Evolutionary conservation across 2,113 vertebrate species (phyloP).

Genomic region (Ceuthmochares aereus): DNA sequence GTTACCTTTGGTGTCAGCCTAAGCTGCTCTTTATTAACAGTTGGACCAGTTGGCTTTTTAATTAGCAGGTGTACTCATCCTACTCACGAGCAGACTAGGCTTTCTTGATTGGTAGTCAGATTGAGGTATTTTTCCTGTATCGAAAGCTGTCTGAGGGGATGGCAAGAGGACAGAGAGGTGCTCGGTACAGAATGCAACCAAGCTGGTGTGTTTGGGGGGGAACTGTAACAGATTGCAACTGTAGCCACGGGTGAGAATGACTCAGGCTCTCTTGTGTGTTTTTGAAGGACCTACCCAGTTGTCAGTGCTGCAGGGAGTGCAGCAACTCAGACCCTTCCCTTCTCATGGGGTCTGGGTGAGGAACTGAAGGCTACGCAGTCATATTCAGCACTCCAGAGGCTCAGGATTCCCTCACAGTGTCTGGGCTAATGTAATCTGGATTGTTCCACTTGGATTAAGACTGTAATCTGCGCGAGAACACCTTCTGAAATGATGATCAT

Average conservation of each 20-base stretch:
- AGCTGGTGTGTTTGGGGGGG: accelerated
- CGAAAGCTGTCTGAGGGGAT: background rate
- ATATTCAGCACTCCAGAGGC: background rate
- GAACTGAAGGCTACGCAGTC: background rate
- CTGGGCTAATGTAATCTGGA: background rate
- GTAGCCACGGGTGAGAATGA: background rate
- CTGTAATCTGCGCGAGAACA: background rate
- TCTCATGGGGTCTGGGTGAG: accelerated
- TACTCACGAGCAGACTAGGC: background rate
- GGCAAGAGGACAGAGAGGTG: background rate
- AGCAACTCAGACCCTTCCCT: background rate
- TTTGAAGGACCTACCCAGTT: background rate
- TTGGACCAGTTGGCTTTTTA: background rate
- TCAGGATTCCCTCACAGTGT: background rate
- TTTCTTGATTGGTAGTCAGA: background rate
- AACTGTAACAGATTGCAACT: background rate
- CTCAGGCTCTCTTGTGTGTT: background rate
- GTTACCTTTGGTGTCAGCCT: background rate
- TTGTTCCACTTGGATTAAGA: background rate
- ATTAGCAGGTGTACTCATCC: background rate
- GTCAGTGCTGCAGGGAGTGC: background rate
- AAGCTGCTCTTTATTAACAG: background rate
- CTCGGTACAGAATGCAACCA: background rate
- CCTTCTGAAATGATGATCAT: background rate
- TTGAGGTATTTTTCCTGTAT: background rate